Base-by-base conservation (phyloP, 2,888 invertebrate species). In the Cepaea hortensis region DNA sequence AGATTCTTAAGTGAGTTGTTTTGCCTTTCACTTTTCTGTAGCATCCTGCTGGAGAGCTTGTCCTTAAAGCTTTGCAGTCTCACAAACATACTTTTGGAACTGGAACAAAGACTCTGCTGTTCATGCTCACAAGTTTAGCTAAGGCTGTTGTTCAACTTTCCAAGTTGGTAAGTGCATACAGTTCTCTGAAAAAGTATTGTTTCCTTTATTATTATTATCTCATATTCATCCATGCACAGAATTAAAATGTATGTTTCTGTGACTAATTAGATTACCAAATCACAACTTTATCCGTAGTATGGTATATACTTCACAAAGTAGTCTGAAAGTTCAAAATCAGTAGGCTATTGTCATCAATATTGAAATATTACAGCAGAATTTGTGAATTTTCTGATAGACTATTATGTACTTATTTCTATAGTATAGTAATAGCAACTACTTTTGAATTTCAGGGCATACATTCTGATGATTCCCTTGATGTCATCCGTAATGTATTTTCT, bases 71-170 rank as follows among this genome's bases (percentile, higher is more conserved):
- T 7, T 77, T 87, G 23, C 50, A 84, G 46, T 61, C 81, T 11
- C 86, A 87, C 85, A 84, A 86, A 68, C 61, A 81, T 48, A 35
- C 65, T 11, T 82, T 83, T 70, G 84, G 84, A 13, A 81, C 76
- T n/a, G 87, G 88, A 48, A 79, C 84, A 76, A 88, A 87, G 50
- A 86, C 87, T 48, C 35, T 87, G 68, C 73, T 88, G 4, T 85
- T 84, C 75, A 81, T 86, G 73, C 73, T 87, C 9, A 76, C 84
- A 11, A 70, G 84, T 6, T 72, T 87, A n/a, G 70, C 76, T 23
- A 87, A 80, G 23, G 80, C 84, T 65, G 72, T 86, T 18, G 35
- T 11, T 4, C 75, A 86, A 23, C 85, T 86, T 72, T 61, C 61
- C 18, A 46, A 81, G 18, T 72, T 85, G 73, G 85, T 85, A 35